Evolutionary conservation across 2,888 invertebrate species (phyloP).

Genomic region (Abrostola triplasia): DNA sequence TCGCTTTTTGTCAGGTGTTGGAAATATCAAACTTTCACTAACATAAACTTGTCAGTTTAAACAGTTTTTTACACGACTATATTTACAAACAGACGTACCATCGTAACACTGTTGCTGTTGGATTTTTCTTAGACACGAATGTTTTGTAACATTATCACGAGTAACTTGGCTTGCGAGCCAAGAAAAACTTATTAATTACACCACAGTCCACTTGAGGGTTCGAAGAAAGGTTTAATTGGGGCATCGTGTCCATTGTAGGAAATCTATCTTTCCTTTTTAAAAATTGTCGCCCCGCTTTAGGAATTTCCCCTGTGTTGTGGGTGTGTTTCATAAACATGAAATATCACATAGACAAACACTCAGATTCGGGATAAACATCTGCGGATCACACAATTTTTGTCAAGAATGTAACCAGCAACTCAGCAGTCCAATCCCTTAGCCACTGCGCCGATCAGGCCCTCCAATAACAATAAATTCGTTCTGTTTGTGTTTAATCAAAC

Average conservation of each 20-base stretch:
- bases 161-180: constrained; percentile 4
- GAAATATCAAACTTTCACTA: constrained; percentile 35
- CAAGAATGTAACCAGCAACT: no score
- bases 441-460: no score
- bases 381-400: no score
- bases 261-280: no score
- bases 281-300: no score
- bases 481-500: no score
- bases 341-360: no score
- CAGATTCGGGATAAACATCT: no score
- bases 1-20: constrained; percentile 10
- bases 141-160: constrained; percentile 11
- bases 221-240: background rate
- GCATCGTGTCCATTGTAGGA: background rate
- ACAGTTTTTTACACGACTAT: constrained; percentile 34
- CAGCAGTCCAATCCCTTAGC: no score
- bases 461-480: no score
- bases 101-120: constrained; percentile 35
- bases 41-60: constrained; percentile 38
- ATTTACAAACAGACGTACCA: constrained; percentile 30
- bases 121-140: constrained; percentile 30
- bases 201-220: background rate
- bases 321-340: no score
- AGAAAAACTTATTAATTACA: constrained; percentile 11
- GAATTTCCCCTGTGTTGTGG: no score